These are phyloP conservation scores for Micromussa lordhowensis DNA, from an alignment of 92 coral and sea anemone species.

Conservation along the genomic window DNA sequence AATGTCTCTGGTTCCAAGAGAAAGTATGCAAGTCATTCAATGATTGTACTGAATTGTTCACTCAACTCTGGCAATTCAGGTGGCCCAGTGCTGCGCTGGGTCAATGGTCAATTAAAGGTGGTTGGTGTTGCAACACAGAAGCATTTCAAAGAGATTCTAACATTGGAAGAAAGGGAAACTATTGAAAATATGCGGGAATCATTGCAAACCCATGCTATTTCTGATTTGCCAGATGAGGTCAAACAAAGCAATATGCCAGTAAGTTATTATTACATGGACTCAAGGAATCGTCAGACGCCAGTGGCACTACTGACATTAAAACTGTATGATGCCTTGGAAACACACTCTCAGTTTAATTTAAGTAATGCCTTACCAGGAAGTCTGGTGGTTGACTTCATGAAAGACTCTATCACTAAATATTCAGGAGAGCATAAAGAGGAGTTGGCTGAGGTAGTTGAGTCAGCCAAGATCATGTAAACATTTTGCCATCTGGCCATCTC, in stretches of 20 bases:
- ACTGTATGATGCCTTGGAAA: too few species aligned
- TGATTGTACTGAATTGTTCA: background rate
- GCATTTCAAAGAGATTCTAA: constrained; percentile 20
- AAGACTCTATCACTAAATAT: background rate
- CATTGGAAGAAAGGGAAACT: background rate
- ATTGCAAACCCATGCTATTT: too few species aligned
- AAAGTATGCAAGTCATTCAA: background rate
- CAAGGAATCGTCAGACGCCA: too few species aligned
- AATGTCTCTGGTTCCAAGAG: constrained; percentile 22
- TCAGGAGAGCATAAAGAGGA: background rate
- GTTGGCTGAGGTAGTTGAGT: background rate
- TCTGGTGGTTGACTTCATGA: background rate
- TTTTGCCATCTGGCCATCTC: constrained; percentile 9
- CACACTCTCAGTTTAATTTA: too few species aligned
- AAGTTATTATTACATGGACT: too few species aligned
- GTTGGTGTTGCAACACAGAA: constrained; percentile 31
- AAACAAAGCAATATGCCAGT: too few species aligned
- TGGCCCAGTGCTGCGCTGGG: constrained; percentile 11
- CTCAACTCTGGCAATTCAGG: constrained; percentile 37
- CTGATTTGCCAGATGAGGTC: too few species aligned
- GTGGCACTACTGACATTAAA: too few species aligned
- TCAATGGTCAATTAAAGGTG: constrained; percentile 6
- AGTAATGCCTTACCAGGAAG: background rate
- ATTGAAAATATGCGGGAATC: too few species aligned
- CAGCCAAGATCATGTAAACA: background rate